A percentile compares a stretch with the other conserved stretches of the same genome.
phyloP scores from a whole-genome alignment of 2,888 invertebrate species.

The Psylliodes chrysocephalus region DNA sequence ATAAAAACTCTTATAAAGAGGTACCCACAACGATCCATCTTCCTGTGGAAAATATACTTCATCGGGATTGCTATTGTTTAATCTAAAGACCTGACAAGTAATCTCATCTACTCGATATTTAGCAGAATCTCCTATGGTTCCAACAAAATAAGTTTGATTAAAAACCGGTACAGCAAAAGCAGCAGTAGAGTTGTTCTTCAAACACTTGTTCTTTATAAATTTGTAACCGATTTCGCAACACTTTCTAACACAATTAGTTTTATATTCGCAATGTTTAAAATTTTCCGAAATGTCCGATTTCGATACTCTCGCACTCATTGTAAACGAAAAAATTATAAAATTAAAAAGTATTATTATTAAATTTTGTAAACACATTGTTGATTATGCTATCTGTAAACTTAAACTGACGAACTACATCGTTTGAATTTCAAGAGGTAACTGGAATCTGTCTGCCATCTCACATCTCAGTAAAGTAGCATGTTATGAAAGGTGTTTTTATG shows the following conservation, averaged over 20 bases:
- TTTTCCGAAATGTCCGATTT: background rate
- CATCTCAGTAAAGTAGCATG: background rate
- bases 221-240: conserved; percentile 41
- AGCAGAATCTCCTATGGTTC: conserved; percentile 12
- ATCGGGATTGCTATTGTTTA: conserved; percentile 22
- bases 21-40: conserved; percentile 46
- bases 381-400: background rate
- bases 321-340: background rate
- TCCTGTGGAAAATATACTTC: conserved; percentile 49
- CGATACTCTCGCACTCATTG: background rate
- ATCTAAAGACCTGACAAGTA: conserved; percentile 39
- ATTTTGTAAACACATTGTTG: background rate
- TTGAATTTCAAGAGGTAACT: background rate
- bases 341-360: no score
- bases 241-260: conserved; percentile 35
- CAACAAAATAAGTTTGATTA: conserved; percentile 15
- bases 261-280: conserved; percentile 15
- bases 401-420: background rate
- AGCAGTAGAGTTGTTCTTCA: background rate
- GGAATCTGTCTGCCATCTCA: background rate
- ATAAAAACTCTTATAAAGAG: conserved; percentile 28
- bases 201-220: conserved; percentile 27
- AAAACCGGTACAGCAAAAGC: conserved; percentile 39
- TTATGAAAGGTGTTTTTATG: conserved; percentile 2
- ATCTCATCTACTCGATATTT: conserved; percentile 41